Percentiles rank a stretch among this genome's conserved stretches.
Conservation (phyloP, 2,113 vertebrate genomes). For the Aphelocoma coerulescens region DNA sequence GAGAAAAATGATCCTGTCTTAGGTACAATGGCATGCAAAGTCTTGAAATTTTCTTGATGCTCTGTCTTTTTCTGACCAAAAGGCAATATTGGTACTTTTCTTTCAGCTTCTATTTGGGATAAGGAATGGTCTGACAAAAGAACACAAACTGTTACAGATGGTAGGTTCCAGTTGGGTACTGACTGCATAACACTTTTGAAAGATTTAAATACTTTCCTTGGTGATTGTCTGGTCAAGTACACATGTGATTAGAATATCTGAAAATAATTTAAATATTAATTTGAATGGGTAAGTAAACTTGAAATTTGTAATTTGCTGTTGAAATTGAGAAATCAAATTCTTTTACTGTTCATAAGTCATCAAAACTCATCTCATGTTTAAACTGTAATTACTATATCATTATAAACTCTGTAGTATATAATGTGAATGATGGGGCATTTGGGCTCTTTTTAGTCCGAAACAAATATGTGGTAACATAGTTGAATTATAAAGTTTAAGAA, state of each 20-base stretch:
- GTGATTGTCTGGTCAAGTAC: neutral
- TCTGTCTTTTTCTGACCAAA: neutral
- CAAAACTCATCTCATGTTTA: neutral
- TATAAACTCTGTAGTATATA: neutral
- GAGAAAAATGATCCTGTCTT: neutral
- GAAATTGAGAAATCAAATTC: neutral
- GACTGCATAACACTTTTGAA: neutral
- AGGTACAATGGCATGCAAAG: slow-evolving; percentile 49
- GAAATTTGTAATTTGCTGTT: neutral
- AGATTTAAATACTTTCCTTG: neutral
- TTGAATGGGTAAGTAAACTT: neutral
- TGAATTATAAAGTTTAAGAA: neutral
- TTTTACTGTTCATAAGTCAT: neutral
- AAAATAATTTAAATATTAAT: neutral
- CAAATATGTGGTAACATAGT: neutral
- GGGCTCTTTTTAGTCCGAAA: neutral
- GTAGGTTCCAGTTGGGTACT: neutral
- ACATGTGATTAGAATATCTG: neutral
- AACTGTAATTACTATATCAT: neutral
- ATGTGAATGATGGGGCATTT: neutral
- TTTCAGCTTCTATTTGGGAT: neutral
- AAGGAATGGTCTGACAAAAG: neutral
- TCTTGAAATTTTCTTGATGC: neutral
- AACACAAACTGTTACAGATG: neutral
- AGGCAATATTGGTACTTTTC: neutral